phyloP scores from a whole-genome alignment of 2,113 vertebrate species.

The Hemiscyllium ocellatum region DNA sequence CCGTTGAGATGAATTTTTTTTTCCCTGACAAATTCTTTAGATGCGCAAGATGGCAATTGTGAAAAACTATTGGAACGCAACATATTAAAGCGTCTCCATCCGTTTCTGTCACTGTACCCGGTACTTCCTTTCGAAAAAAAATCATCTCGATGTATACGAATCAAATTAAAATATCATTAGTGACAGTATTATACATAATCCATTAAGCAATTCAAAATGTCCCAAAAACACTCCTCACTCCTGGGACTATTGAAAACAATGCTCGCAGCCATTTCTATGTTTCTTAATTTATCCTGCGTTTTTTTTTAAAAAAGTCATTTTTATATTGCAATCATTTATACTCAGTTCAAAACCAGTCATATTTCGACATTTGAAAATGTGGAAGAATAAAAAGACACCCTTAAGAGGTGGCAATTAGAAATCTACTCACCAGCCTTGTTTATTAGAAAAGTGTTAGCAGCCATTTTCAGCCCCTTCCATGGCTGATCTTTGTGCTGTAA shows the following conservation, averaged over 20 bases:
- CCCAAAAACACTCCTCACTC: not conserved
- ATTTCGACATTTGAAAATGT: constrained; percentile 1
- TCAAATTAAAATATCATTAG: constrained; percentile 35
- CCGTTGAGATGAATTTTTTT: not conserved
- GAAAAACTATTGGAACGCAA: constrained; percentile 13
- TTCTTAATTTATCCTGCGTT: constrained; percentile 1
- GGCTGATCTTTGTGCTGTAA: constrained; percentile 53
- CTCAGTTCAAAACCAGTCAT: constrained; percentile 38
- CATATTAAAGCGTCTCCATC: not conserved
- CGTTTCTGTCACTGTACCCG: constrained; percentile 3
- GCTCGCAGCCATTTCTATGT: constrained; percentile 11
- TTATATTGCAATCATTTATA: constrained; percentile 27
- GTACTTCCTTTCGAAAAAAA: constrained; percentile 3
- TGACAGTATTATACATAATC: constrained; percentile 23
- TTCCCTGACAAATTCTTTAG: not conserved
- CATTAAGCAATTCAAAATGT: constrained; percentile 26
- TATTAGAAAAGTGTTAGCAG: constrained; percentile 78
- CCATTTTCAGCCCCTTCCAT: constrained; percentile 88
- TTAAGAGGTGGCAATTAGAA: constrained; percentile 25
- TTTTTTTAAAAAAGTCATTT: not conserved
- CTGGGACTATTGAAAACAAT: constrained; percentile 24
- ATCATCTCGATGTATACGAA: constrained; percentile 5
- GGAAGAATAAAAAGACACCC: constrained; percentile 14
- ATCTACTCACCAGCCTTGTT: constrained; percentile 72
- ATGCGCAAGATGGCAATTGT: not conserved